Evolutionary conservation across 2,888 invertebrate genomes (phyloP).

Genomic region (Lymantria dispar): DNA sequence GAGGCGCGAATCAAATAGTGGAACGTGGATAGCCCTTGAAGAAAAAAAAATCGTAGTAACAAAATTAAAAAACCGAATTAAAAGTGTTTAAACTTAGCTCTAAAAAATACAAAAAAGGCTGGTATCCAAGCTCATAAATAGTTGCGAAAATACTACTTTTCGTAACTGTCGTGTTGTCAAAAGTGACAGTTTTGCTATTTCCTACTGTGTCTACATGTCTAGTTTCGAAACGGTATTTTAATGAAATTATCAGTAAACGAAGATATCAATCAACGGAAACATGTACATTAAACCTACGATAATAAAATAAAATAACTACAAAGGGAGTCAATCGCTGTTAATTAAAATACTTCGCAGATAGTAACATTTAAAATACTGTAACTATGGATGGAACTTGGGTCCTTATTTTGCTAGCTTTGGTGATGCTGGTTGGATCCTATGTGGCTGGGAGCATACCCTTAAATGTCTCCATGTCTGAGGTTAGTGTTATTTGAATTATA

Average conservation of each 20-base stretch:
- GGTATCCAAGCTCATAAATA: background rate
- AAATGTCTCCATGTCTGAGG: conserved; percentile 97
- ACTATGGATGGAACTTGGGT: conserved; percentile 93
- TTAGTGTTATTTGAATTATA: conserved; percentile 51
- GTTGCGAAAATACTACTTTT: background rate
- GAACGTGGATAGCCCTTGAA: too few species aligned
- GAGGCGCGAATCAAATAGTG: too few species aligned
- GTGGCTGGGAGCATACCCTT: conserved; percentile 97
- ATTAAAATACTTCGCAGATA: conserved; percentile 14
- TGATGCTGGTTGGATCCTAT: conserved; percentile 98
- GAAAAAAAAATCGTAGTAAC: too few species aligned
- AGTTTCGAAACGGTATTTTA: conserved; percentile 20
- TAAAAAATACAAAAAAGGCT: background rate
- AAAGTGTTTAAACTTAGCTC: too few species aligned
- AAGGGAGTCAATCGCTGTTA: conserved; percentile 22
- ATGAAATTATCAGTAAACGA: conserved; percentile 33
- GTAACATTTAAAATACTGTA: conserved; percentile 20
- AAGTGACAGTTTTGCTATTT: conserved; percentile 12
- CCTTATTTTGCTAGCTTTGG: conserved; percentile 90
- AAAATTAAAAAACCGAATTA: too few species aligned
- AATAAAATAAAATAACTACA: conserved; percentile 25
- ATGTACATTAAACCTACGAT: conserved; percentile 39
- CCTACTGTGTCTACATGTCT: background rate
- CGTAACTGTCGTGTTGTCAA: conserved; percentile 28
- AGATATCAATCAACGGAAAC: conserved; percentile 36